phyloP scores from a whole-genome alignment of 2,888 invertebrate genomes.

The Automeris io region DNA sequence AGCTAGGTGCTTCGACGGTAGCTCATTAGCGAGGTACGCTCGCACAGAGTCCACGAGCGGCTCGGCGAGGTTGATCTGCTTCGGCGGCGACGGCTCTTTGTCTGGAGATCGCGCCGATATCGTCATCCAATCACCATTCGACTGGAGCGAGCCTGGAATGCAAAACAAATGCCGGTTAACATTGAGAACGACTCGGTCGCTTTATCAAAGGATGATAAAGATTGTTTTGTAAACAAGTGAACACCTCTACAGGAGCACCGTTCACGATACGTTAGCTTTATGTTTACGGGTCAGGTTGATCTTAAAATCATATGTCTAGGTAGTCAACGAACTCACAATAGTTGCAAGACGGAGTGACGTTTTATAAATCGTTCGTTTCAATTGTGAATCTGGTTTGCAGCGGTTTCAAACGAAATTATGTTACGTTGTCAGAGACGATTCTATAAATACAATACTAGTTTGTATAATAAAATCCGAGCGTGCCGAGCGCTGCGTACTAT shows the following conservation, averaged over 20 bases:
- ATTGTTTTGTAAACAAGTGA: too few species aligned
- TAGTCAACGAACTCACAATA: not conserved
- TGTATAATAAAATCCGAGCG: too few species aligned
- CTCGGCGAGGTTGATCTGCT: constrained; percentile 62
- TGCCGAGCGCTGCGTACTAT: too few species aligned
- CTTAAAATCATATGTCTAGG: too few species aligned
- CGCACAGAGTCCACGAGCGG: constrained; percentile 70
- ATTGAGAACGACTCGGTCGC: too few species aligned
- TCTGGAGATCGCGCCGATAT: constrained; percentile 64
- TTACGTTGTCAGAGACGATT: too few species aligned
- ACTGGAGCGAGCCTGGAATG: constrained; percentile 65
- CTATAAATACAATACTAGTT: too few species aligned
- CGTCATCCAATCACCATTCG: constrained; percentile 75
- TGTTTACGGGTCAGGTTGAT: too few species aligned
- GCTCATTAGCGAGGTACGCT: constrained; percentile 62
- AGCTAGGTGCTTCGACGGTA: constrained; percentile 54
- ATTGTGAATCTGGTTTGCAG: not conserved
- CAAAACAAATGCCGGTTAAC: constrained; percentile 15
- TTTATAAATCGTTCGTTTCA: not conserved
- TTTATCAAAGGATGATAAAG: too few species aligned
- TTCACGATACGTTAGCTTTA: too few species aligned
- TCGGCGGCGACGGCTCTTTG: constrained; percentile 57
- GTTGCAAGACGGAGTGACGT: not conserved
- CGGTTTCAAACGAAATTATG: too few species aligned
- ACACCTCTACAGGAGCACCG: too few species aligned